Conservation (phyloP, 2,888 invertebrate genomes). For the Escarpia spicata region DNA sequence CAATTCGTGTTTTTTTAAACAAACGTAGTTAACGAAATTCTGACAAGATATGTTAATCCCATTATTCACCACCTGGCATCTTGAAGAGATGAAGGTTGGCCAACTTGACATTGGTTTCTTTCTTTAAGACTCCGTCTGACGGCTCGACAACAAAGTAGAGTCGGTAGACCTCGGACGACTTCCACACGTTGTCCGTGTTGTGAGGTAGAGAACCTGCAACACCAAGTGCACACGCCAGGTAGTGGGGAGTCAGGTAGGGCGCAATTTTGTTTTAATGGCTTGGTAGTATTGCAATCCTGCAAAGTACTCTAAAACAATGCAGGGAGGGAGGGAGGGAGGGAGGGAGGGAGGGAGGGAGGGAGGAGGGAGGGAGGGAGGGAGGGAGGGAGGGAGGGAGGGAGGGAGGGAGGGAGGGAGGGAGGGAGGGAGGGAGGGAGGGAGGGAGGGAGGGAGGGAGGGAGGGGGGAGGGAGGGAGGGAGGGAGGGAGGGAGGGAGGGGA, state of each 20-base stretch:
- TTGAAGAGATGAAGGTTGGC: neutral
- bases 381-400: conserved; percentile 26
- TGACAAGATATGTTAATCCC: no score
- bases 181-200: neutral
- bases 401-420: conserved; percentile 38
- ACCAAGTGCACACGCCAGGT: neutral
- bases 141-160: neutral
- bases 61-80: neutral
- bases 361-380: neutral
- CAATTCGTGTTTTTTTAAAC: no score
- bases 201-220: neutral
- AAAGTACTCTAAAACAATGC: neutral
- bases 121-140: neutral
- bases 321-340: neutral
- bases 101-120: conserved; percentile 12
- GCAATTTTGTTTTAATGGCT: no score
- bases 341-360: neutral
- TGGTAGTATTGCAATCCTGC: no score
- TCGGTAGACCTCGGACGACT: neutral
- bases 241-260: neutral
- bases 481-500: conserved; percentile 20
- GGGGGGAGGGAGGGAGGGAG: conserved; percentile 20
- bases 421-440: conserved; percentile 34
- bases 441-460: conserved; percentile 27
- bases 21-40: no score